Evolutionary conservation across 2,113 vertebrate species (phyloP).

Genomic region (Rhegmatorhina hoffmannsi): DNA sequence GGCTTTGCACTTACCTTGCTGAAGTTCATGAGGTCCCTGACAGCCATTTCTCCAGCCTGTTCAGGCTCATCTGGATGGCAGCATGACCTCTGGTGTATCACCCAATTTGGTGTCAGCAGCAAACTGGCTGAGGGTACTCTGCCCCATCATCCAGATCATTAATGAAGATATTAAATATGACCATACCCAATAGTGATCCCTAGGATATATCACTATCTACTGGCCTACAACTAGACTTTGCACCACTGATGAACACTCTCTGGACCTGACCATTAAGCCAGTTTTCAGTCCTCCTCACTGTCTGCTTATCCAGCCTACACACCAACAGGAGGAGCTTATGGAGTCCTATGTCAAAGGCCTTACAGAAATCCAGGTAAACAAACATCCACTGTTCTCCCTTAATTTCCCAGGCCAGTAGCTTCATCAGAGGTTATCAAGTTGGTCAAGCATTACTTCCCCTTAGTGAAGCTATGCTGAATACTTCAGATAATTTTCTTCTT

Average conservation of each 20-base stretch:
- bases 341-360: neutral
- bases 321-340: neutral
- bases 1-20: neutral
- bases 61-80: neutral
- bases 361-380: neutral
- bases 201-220: neutral
- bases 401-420: neutral
- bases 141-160: neutral
- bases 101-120: neutral
- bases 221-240: neutral
- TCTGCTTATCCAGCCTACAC: neutral
- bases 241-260: neutral
- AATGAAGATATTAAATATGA: neutral
- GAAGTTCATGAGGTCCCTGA: neutral
- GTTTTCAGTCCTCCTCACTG: neutral
- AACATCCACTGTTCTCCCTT: neutral
- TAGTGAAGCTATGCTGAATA: neutral
- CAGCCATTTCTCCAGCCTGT: neutral
- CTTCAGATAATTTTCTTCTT: neutral
- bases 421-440: neutral
- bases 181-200: no score
- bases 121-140: neutral
- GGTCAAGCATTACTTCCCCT: neutral
- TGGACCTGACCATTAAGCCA: neutral
- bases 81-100: neutral